A percentile compares a stretch with the other conserved stretches of the same genome.
phyloP scores from a whole-genome alignment of 2,797 vertebrate genomes.

The Sebastolobus alascanus region DNA sequence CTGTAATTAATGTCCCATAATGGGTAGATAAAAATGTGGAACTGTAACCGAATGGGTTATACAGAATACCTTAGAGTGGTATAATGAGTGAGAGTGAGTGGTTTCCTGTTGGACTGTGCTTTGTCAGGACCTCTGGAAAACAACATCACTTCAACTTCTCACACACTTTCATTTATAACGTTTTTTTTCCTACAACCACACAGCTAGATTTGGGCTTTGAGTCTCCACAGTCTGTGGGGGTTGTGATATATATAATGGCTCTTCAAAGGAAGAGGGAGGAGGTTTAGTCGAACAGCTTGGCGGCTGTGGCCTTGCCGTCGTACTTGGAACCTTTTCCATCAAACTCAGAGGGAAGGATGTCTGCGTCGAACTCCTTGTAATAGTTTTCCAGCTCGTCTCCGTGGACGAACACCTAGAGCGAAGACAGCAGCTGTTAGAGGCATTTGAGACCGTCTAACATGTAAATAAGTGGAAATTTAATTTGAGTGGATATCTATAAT shows the following conservation, averaged over 20 bases:
- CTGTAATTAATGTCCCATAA: not conserved
- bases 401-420: conserved; percentile 92
- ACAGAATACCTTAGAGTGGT: not conserved
- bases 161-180: conserved; percentile 27
- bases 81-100: not conserved
- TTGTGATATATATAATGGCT: not conserved
- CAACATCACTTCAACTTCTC: conserved; percentile 2
- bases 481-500: not conserved
- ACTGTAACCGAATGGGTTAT: not conserved
- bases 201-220: conserved; percentile 31
- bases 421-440: conserved; percentile 22
- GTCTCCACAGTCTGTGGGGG: conserved; percentile 49
- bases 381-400: conserved; percentile 95
- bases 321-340: conserved; percentile 93
- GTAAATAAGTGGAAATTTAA: not conserved
- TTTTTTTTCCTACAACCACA: conserved; percentile 47
- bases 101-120: conserved; percentile 38
- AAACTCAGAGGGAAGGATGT: conserved; percentile 95
- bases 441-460: not conserved
- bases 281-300: conserved; percentile 90
- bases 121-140: conserved; percentile 32
- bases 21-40: not conserved
- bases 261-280: conserved; percentile 46
- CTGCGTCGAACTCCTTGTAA: conserved; percentile 93
- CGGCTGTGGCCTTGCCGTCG: conserved; percentile 89